Percentiles rank a stretch among this genome's conserved stretches.
phyloP scores from a whole-genome alignment of 2,888 invertebrate genomes.

The Halocaridina rubra region DNA sequence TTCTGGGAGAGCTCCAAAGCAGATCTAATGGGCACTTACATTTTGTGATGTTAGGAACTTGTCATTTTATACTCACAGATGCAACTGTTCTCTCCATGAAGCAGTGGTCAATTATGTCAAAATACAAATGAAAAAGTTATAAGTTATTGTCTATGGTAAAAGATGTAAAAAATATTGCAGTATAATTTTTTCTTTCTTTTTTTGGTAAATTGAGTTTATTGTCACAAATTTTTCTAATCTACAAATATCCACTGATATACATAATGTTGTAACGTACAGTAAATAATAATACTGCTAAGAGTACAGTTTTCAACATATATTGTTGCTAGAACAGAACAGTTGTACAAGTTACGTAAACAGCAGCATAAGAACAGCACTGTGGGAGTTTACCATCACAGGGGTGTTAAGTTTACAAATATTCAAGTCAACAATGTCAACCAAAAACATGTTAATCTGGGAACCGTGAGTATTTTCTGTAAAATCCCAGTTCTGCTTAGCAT shows the following conservation, averaged over 20 bases:
- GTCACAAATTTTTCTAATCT: no score
- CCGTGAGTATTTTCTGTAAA: constrained; percentile 53
- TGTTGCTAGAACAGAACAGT: constrained; percentile 25
- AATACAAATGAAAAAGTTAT: constrained; percentile 38
- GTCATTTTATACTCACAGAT: constrained; percentile 59
- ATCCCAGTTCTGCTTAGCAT: constrained; percentile 38
- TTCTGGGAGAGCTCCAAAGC: constrained; percentile 55
- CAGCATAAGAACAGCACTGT: constrained; percentile 3
- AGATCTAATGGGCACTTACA: constrained; percentile 58
- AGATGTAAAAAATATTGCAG: constrained; percentile 8
- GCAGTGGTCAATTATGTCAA: constrained; percentile 30
- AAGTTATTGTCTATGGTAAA: constrained; percentile 42
- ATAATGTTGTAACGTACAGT: no score
- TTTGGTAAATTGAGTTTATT: constrained; percentile 28
- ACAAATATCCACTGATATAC: no score
- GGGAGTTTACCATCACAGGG: constrained; percentile 10
- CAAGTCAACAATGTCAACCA: constrained; percentile 25
- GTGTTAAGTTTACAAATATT: not conserved
- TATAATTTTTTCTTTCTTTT: not conserved
- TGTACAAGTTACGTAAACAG: constrained; percentile 4
- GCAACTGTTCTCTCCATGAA: constrained; percentile 55
- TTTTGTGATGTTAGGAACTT: constrained; percentile 60
- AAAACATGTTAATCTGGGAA: constrained; percentile 32
- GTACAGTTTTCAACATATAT: constrained; percentile 10
- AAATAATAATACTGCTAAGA: not conserved